phyloP scores from a whole-genome alignment of 2,797 vertebrate genomes.

The Clamator glandarius region DNA sequence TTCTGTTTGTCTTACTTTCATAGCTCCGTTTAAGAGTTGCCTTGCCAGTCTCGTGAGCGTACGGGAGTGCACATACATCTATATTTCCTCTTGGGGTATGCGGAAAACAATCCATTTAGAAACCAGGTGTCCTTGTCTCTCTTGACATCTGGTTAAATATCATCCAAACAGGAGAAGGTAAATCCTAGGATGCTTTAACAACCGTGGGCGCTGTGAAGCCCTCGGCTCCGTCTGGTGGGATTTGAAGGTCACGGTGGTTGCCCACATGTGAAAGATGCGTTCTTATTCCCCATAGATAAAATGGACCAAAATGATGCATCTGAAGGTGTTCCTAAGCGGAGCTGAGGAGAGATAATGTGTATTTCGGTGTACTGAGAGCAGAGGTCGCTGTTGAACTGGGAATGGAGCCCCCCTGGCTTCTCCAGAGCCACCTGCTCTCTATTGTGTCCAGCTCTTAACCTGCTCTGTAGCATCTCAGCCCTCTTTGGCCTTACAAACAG shows the following conservation, averaged over 20 bases:
- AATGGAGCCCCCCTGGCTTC: neutral
- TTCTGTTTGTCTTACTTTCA: neutral
- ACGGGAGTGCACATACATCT: neutral
- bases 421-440: neutral
- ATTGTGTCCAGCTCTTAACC: neutral
- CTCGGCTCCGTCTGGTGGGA: neutral
- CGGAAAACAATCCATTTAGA: slow-evolving; percentile 38
- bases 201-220: neutral
- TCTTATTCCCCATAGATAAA: neutral
- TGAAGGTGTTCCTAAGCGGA: neutral
- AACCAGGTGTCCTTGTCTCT: slow-evolving; percentile 63
- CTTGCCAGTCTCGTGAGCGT: neutral
- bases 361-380: slow-evolving; percentile 35
- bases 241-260: slow-evolving; percentile 53
- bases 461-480: neutral
- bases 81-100: slow-evolving; percentile 8
- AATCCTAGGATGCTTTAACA: slow-evolving; percentile 42
- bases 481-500: neutral
- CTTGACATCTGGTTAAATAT: slow-evolving; percentile 67
- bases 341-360: rapidly evolving
- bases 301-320: neutral
- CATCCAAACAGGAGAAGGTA: slow-evolving; percentile 41
- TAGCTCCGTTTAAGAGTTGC: neutral
- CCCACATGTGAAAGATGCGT: slow-evolving; percentile 9
- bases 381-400: slow-evolving; percentile 68